These are phyloP conservation scores for Spodoptera frugiperda DNA, from an alignment of 1,140 invertebrate genomes.

Conservation along the genomic window DNA sequence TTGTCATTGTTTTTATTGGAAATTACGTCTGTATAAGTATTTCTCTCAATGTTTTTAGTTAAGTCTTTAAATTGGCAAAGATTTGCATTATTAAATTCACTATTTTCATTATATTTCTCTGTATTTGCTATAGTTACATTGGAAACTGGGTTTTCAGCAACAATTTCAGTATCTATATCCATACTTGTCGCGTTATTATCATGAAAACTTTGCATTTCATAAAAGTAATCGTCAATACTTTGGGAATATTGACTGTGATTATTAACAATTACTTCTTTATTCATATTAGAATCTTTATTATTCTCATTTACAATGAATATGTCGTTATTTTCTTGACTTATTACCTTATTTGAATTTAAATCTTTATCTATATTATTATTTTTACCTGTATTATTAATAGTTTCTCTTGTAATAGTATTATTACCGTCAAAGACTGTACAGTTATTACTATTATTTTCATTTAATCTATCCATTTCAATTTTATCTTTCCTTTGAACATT, in stretches of 20 bases:
- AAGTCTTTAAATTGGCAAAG: not conserved
- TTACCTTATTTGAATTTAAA: not conserved
- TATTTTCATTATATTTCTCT: not conserved
- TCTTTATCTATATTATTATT: conserved; percentile 33
- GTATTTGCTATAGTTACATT: too few species aligned
- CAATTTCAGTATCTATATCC: not conserved
- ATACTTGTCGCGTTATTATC: not conserved
- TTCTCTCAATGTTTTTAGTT: not conserved
- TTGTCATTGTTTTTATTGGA: too few species aligned
- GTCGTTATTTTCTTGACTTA: too few species aligned
- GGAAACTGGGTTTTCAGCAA: not conserved
- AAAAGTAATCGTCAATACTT: conserved; percentile 37
- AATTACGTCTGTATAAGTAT: too few species aligned
- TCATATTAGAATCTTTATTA: not conserved
- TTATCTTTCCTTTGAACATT: conserved; percentile 2
- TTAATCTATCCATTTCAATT: conserved; percentile 4
- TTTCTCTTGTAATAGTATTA: conserved; percentile 14
- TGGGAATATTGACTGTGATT: not conserved
- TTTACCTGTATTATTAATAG: conserved; percentile 11
- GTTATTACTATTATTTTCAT: too few species aligned
- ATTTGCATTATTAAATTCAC: not conserved
- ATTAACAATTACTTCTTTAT: conserved; percentile 9
- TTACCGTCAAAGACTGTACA: too few species aligned
- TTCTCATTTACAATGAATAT: not conserved
- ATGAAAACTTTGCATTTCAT: conserved; percentile 7